These are phyloP conservation scores for Caenorhabditis tropicalis DNA, from an alignment of 1,140 invertebrate species.

Conservation along the genomic window DNA sequence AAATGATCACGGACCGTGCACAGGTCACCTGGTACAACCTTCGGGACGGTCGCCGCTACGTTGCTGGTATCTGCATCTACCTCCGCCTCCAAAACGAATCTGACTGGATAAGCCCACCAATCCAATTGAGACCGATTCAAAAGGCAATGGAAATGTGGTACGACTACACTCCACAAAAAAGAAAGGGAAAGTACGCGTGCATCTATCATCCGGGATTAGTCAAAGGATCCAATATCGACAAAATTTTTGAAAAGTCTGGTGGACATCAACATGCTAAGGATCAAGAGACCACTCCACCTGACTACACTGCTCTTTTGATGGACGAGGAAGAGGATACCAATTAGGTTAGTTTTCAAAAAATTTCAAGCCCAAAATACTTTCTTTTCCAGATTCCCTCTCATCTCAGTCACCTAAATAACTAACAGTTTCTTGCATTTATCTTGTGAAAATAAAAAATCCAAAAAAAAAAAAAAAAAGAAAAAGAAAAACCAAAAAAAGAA, in stretches of 20 bases:
- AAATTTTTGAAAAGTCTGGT: neutral
- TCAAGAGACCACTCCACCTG: neutral
- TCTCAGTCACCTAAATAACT: too few relatives aligned
- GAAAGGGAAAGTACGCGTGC: neutral
- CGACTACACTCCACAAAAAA: neutral
- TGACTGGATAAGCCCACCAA: neutral
- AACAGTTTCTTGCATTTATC: too few relatives aligned
- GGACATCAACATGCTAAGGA: neutral
- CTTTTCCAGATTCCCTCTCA: too few relatives aligned
- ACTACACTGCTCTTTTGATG: neutral
- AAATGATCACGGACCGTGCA: neutral
- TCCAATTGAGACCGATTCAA: neutral
- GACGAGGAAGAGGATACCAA: neutral
- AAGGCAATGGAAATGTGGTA: neutral
- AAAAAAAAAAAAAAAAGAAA: too few relatives aligned
- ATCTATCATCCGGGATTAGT: neutral
- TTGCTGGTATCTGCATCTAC: neutral
- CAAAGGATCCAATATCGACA: too few relatives aligned
- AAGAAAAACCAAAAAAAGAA: too few relatives aligned
- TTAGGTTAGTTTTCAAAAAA: neutral
- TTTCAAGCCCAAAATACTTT: too few relatives aligned
- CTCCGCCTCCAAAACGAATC: neutral
- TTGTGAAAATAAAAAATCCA: too few relatives aligned
- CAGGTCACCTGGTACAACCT: neutral
- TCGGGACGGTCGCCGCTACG: neutral